Conservation (phyloP, 2,113 vertebrate genomes). For the Corythoichthys haematopterus region DNA sequence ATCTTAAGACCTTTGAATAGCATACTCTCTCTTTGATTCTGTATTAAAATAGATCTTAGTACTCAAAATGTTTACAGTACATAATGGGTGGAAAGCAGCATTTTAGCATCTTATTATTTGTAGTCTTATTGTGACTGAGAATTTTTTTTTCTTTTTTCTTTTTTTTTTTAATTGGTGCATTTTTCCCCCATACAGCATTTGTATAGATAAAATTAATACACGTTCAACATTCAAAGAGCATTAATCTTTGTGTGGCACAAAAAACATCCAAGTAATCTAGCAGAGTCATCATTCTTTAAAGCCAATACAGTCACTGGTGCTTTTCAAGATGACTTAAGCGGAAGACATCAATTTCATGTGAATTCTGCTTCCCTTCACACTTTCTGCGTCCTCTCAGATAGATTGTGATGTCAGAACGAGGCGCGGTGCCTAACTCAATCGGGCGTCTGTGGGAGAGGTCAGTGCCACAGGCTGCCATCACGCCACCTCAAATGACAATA, state of each 20-base stretch:
- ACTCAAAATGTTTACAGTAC: too few species aligned
- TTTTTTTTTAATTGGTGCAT: too few species aligned
- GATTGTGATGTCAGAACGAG: conserved; percentile 51
- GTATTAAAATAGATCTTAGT: too few species aligned
- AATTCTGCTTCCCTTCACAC: conserved; percentile 18
- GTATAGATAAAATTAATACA: background rate
- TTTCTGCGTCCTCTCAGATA: conserved; percentile 20
- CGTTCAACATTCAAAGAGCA: background rate
- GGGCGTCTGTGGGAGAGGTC: conserved; percentile 44
- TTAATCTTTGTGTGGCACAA: background rate
- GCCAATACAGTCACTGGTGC: background rate
- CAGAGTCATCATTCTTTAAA: background rate
- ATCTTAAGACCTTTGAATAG: too few species aligned
- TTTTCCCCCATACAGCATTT: background rate
- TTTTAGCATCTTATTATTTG: too few species aligned
- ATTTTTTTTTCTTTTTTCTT: too few species aligned
- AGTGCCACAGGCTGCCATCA: conserved; percentile 55
- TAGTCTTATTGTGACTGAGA: too few species aligned
- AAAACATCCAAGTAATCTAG: background rate
- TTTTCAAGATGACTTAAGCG: background rate
- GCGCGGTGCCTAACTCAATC: conserved; percentile 49
- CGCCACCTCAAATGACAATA: conserved; percentile 65
- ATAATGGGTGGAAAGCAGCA: too few species aligned
- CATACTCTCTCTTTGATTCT: too few species aligned
- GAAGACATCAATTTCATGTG: background rate